A percentile compares a stretch with the other conserved stretches of the same genome.
Conservation (phyloP, 2,797 vertebrate genomes). For the Sebastes wilsoni region DNA sequence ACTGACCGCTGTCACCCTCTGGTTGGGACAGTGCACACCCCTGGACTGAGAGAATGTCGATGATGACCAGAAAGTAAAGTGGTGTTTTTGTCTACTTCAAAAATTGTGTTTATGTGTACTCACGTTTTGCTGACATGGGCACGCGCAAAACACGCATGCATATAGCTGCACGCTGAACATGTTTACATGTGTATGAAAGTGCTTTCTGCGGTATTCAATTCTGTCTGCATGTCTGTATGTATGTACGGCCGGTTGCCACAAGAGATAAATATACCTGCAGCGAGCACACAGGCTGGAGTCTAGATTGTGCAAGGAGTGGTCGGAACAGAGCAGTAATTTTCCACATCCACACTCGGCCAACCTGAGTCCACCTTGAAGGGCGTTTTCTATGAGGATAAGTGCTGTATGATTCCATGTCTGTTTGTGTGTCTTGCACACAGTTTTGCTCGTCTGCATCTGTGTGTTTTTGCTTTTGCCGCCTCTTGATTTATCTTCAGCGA, state of each 20-base stretch:
- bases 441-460: conserved; percentile 12
- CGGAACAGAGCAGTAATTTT: conserved; percentile 82
- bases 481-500: conserved; percentile 3
- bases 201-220: conserved; percentile 44
- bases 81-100: conserved; percentile 49
- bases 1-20: conserved; percentile 70
- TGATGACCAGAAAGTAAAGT: conserved; percentile 41
- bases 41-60: conserved; percentile 42
- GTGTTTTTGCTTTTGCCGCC: neutral
- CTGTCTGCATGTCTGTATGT: conserved; percentile 57
- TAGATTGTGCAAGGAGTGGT: conserved; percentile 78
- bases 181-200: conserved; percentile 38
- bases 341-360: conserved; percentile 71
- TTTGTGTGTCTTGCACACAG: conserved; percentile 12
- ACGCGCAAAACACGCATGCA: conserved; percentile 10
- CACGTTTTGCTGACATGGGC: neutral
- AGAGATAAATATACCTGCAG: conserved; percentile 82
- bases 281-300: conserved; percentile 65
- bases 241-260: conserved; percentile 65
- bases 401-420: conserved; percentile 6
- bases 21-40: conserved; percentile 41
- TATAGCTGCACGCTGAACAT: neutral
- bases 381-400: conserved; percentile 50
- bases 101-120: conserved; percentile 35
- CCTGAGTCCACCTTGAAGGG: conserved; percentile 62